These are phyloP conservation scores for Helobdella robusta DNA, from an alignment of 2,888 invertebrate species.

Conservation along the genomic window DNA sequence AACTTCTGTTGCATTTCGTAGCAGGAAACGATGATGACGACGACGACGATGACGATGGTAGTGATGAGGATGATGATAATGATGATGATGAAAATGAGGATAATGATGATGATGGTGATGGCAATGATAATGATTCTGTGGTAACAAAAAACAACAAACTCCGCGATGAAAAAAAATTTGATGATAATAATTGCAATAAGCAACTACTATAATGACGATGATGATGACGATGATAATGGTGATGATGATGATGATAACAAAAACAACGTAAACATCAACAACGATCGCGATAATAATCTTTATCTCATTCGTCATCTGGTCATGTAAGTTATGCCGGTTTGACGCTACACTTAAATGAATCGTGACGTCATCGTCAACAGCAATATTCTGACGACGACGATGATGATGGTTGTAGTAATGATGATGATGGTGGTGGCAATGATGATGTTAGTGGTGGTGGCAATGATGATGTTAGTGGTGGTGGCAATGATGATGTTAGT, in stretches of 20 bases:
- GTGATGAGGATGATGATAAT: neutral
- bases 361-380: neutral
- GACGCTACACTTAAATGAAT: too few species aligned
- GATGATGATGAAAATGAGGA: neutral
- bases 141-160: neutral
- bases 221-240: conserved; percentile 13
- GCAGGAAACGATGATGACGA: too few species aligned
- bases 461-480: neutral
- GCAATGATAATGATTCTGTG: neutral
- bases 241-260: neutral
- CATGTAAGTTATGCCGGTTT: neutral
- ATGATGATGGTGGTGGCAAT: neutral
- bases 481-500: neutral
- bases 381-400: too few species aligned
- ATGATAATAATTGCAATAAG: neutral
- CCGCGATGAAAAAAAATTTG: too few species aligned
- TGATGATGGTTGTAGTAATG: neutral
- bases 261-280: neutral
- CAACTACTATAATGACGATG: neutral
- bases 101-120: conserved; percentile 15
- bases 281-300: too few species aligned
- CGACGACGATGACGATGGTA: neutral
- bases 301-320: neutral
- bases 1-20: too few species aligned
- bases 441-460: conserved; percentile 1